Conservation (phyloP, 1,140 invertebrate genomes). For the Euschistus heros region DNA sequence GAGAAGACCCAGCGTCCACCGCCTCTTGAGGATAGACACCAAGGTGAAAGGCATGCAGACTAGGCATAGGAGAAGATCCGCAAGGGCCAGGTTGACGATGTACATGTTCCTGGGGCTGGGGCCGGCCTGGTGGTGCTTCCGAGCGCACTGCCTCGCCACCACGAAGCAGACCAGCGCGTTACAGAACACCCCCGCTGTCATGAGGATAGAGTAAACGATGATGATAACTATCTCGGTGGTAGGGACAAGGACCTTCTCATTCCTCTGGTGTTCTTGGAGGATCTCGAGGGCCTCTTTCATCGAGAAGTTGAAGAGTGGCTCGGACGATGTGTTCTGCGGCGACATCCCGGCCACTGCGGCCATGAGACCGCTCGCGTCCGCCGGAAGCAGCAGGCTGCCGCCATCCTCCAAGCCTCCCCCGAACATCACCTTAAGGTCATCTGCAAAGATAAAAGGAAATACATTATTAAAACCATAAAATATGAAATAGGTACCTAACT, state of each 20-base stretch:
- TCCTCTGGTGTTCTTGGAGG: slow-evolving; percentile 25
- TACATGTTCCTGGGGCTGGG: slow-evolving; percentile 48
- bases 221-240: slow-evolving; percentile 30
- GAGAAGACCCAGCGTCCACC: slow-evolving; percentile 36
- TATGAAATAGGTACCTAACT: no score
- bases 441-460: no score
- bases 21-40: slow-evolving; percentile 34
- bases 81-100: slow-evolving; percentile 48
- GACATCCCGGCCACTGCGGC: neutral
- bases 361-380: slow-evolving; percentile 6
- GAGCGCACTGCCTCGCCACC: slow-evolving; percentile 35
- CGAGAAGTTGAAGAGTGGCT: slow-evolving; percentile 13
- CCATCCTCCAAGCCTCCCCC: neutral
- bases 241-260: slow-evolving; percentile 29
- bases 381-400: slow-evolving; percentile 4
- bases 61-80: slow-evolving; percentile 46
- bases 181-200: slow-evolving; percentile 31
- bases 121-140: slow-evolving; percentile 33
- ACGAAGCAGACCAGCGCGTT: slow-evolving; percentile 38
- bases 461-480: no score
- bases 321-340: neutral
- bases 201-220: slow-evolving; percentile 29
- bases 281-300: slow-evolving; percentile 27
- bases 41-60: slow-evolving; percentile 48
- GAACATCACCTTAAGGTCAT: neutral